phyloP scores from a whole-genome alignment of 1,140 invertebrate genomes.

The Acromyrmex charruanus region DNA sequence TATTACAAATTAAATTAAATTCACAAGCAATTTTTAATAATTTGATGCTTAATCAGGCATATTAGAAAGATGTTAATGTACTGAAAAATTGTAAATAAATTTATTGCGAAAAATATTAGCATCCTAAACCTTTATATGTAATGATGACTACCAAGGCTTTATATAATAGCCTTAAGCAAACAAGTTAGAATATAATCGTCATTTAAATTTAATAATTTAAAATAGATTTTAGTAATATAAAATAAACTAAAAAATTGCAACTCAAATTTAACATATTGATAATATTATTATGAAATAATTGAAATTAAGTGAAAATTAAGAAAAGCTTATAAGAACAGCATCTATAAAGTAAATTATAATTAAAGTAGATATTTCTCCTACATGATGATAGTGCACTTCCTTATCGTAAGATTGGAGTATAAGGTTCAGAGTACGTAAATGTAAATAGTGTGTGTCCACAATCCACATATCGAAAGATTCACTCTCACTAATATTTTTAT shows the following conservation, averaged over 20 bases:
- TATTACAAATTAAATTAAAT: no score
- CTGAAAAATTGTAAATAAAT: no score
- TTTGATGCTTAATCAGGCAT: no score
- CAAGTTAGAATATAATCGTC: constrained; percentile 5
- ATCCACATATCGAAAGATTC: not conserved
- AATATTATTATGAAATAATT: not conserved
- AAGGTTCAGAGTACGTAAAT: constrained; percentile 5
- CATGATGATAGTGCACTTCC: not conserved
- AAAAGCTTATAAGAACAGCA: not conserved
- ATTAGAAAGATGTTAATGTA: no score
- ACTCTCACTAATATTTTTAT: not conserved
- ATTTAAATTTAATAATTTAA: constrained; percentile 5
- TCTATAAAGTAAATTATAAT: not conserved
- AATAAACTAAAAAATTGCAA: not conserved
- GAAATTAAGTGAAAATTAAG: not conserved
- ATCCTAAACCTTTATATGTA: no score
- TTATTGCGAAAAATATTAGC: no score
- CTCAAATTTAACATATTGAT: not conserved
- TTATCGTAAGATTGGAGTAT: not conserved
- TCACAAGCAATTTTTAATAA: no score
- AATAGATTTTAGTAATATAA: not conserved
- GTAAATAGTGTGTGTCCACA: not conserved
- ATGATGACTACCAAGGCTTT: not conserved
- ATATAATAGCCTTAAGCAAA: not conserved
- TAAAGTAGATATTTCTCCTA: not conserved